These are phyloP conservation scores for Zeus faber DNA, from an alignment of 2,113 vertebrate genomes.

Conservation along the genomic window DNA sequence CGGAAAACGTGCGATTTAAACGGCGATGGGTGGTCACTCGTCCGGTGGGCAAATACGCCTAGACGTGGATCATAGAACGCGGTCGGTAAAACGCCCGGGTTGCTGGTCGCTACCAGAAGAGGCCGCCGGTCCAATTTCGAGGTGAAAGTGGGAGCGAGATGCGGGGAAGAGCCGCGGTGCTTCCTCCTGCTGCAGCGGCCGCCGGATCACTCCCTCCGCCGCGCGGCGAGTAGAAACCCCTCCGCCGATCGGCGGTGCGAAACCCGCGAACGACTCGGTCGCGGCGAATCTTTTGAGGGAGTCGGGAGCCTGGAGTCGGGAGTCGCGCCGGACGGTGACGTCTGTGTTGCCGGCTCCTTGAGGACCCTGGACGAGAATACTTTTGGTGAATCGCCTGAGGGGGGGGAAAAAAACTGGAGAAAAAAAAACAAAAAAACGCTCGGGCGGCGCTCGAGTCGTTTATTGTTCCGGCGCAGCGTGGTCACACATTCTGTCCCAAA, in stretches of 20 bases:
- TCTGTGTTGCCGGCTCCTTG: too few relatives aligned
- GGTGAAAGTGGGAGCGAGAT: slow-evolving; percentile 77
- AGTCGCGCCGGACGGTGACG: too few relatives aligned
- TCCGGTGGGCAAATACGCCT: slow-evolving; percentile 43
- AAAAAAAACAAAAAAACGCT: too few relatives aligned
- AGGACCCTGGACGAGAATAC: too few relatives aligned
- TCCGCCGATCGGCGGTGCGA: slow-evolving; percentile 55
- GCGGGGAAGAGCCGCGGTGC: slow-evolving; percentile 75
- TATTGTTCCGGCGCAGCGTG: too few relatives aligned
- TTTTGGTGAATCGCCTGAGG: too few relatives aligned
- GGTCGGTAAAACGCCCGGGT: slow-evolving; percentile 33
- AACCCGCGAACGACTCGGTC: too few relatives aligned
- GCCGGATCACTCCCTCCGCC: slow-evolving; percentile 71
- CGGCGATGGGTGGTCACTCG: slow-evolving; percentile 64
- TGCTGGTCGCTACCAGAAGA: slow-evolving; percentile 31
- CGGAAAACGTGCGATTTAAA: slow-evolving; percentile 79
- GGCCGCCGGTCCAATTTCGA: slow-evolving; percentile 55
- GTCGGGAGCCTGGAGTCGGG: too few relatives aligned
- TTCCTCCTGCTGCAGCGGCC: slow-evolving; percentile 80
- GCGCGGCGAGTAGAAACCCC: slow-evolving; percentile 42
- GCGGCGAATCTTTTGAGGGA: too few relatives aligned
- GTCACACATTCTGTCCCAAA: too few relatives aligned
- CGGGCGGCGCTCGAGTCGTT: too few relatives aligned
- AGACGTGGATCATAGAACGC: slow-evolving; percentile 51
- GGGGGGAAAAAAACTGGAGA: too few relatives aligned